Evolutionary conservation across 53 echinoderm and acorn worm species (phyloP).

Genomic region (Holothuria leucospilota): DNA sequence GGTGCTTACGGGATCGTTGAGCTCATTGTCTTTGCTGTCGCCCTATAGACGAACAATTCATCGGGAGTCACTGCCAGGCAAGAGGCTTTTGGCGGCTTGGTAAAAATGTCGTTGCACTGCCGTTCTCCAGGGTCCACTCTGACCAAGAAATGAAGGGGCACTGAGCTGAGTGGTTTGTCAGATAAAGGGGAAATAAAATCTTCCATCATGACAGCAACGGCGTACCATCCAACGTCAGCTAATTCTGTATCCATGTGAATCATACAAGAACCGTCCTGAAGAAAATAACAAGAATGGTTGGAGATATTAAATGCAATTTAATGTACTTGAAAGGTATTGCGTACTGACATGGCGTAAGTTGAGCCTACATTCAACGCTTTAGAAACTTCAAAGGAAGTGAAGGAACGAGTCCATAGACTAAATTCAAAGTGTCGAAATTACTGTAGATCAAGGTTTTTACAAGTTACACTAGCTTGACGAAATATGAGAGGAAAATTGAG

Average conservation of each 20-base stretch:
- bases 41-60: slow-evolving; percentile 24
- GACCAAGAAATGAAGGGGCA: slow-evolving; percentile 70
- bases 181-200: slow-evolving; percentile 57
- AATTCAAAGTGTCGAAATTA: too few relatives aligned
- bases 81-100: slow-evolving; percentile 44
- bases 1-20: slow-evolving; percentile 42
- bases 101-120: slow-evolving; percentile 53
- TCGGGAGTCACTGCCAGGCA: slow-evolving; percentile 65
- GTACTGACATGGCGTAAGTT: too few relatives aligned
- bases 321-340: too few relatives aligned
- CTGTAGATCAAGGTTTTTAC: too few relatives aligned
- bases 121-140: slow-evolving; percentile 54
- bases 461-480: too few relatives aligned
- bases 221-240: slow-evolving; percentile 64
- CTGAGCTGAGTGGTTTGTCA: slow-evolving; percentile 57
- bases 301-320: too few relatives aligned
- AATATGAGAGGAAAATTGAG: too few relatives aligned
- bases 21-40: slow-evolving; percentile 44
- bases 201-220: slow-evolving; percentile 72
- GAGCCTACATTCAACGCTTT: too few relatives aligned
- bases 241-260: slow-evolving; percentile 55
- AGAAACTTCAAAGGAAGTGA: too few relatives aligned
- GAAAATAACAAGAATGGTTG: too few relatives aligned
- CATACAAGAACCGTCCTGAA: slow-evolving; percentile 39
- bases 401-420: too few relatives aligned